A percentile compares a stretch with the other conserved stretches of the same genome.
phyloP scores from a whole-genome alignment of 2,113 vertebrate species.

The Siniperca knerii region DNA sequence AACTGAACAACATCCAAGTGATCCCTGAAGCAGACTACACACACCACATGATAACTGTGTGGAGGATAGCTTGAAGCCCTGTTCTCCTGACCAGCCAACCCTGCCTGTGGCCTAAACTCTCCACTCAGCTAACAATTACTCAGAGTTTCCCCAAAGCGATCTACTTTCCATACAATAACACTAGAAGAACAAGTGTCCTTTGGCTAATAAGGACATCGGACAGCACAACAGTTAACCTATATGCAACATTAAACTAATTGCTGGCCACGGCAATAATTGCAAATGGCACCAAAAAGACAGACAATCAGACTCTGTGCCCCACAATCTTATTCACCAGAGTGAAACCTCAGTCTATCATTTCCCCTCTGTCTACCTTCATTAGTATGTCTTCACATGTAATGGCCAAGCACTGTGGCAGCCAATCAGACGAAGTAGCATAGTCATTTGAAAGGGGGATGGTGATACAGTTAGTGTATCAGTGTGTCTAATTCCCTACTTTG shows the following conservation, averaged over 20 bases:
- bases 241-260: conserved; percentile 60
- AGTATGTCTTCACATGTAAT: conserved; percentile 48
- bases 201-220: conserved; percentile 28
- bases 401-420: conserved; percentile 40
- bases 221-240: conserved; percentile 48
- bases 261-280: conserved; percentile 30
- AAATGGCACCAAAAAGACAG: conserved; percentile 54
- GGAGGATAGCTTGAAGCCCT: neutral
- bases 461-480: conserved; percentile 47
- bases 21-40: conserved; percentile 15
- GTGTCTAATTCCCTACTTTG: conserved; percentile 58
- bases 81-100: conserved; percentile 24
- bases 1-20: conserved; percentile 1
- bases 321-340: conserved; percentile 55
- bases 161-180: conserved; percentile 34
- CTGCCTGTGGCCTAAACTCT: conserved; percentile 26
- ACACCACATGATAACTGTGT: conserved; percentile 11
- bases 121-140: conserved; percentile 33
- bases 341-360: conserved; percentile 64
- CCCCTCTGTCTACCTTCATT: conserved; percentile 65
- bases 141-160: conserved; percentile 23
- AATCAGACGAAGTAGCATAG: conserved; percentile 56
- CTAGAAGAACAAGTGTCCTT: conserved; percentile 21
- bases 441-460: conserved; percentile 45
- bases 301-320: conserved; percentile 51